phyloP scores from a whole-genome alignment of 1,140 invertebrate genomes.

The Gonioctena quinquepunctata region DNA sequence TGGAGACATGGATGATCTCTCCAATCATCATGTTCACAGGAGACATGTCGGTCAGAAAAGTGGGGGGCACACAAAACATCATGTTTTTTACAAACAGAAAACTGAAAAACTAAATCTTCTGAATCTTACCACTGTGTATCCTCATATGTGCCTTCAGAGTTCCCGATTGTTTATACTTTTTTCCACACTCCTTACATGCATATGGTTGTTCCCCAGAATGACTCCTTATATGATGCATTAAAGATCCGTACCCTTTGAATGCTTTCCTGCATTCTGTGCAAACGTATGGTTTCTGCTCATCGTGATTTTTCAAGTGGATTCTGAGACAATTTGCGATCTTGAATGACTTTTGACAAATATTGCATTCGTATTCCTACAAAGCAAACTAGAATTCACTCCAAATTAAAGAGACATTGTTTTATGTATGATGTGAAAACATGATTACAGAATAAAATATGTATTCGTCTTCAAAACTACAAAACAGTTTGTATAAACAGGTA shows the following conservation, averaged over 20 bases:
- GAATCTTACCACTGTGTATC: conserved; percentile 46
- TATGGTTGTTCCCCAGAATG: conserved; percentile 73
- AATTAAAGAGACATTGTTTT: too few relatives aligned
- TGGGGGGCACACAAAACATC: not conserved
- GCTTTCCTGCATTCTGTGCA: conserved; percentile 60
- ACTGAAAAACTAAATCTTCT: not conserved
- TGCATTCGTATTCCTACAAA: conserved; percentile 36
- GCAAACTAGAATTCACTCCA: too few relatives aligned
- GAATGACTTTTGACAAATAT: conserved; percentile 35
- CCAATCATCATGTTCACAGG: too few relatives aligned
- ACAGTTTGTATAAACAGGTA: too few relatives aligned
- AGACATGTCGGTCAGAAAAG: not conserved
- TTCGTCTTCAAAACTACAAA: too few relatives aligned
- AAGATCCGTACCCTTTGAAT: conserved; percentile 47
- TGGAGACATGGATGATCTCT: too few relatives aligned
- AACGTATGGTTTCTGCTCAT: conserved; percentile 46
- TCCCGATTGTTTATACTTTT: conserved; percentile 61
- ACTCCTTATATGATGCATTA: conserved; percentile 73
- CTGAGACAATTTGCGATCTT: conserved; percentile 32
- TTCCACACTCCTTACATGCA: conserved; percentile 60
- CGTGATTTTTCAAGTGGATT: conserved; percentile 36
- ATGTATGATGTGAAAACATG: too few relatives aligned
- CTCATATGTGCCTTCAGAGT: conserved; percentile 42
- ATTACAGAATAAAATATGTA: too few relatives aligned
- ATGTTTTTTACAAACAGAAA: not conserved